Conservation (phyloP, 2,113 vertebrate species). For the Calidris pygmaea region DNA sequence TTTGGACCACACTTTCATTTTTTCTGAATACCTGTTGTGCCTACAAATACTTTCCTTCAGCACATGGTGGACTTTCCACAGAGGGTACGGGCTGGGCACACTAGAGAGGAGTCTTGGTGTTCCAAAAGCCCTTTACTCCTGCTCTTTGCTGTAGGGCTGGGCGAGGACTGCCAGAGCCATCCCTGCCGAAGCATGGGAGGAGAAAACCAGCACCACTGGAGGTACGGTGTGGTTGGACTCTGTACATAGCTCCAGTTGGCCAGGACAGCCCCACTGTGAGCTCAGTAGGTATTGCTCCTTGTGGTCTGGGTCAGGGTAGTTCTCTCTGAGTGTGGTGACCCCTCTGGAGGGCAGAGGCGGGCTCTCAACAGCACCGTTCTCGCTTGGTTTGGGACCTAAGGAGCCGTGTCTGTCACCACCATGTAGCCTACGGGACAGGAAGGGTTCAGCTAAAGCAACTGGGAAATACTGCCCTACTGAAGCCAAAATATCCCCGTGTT, state of each 20-base stretch:
- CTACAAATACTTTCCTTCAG: neutral
- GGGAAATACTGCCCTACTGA: neutral
- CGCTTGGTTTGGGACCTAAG: neutral
- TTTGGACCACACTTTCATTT: neutral
- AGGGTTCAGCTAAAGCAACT: neutral
- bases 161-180: rapidly evolving
- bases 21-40: neutral
- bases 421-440: neutral
- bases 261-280: neutral
- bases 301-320: too few relatives aligned
- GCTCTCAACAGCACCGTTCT: neutral
- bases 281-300: neutral
- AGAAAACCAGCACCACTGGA: neutral
- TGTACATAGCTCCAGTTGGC: too few relatives aligned
- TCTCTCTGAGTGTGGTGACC: neutral
- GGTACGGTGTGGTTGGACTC: rapidly evolving
- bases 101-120: neutral
- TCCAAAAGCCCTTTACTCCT: neutral
- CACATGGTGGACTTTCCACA: neutral
- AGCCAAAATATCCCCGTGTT: neutral
- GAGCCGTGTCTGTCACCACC: neutral
- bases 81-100: rapidly evolving
- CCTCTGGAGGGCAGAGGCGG: neutral
- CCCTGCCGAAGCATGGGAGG: rapidly evolving
- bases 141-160: neutral